Conservation (phyloP, 2,113 vertebrate species). For the Oceanites oceanicus region DNA sequence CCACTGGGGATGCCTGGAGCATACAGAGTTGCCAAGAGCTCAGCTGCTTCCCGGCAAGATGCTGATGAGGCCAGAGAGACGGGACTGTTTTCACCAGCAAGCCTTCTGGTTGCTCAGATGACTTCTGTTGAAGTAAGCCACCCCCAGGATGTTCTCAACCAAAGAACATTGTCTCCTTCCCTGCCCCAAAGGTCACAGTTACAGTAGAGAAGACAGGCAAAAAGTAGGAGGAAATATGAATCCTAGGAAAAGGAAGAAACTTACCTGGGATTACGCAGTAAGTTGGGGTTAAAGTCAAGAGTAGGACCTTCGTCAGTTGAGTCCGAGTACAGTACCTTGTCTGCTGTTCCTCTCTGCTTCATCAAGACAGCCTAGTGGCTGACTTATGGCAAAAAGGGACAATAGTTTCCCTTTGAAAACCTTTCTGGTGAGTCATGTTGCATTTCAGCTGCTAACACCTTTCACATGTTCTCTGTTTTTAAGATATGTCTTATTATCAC, state of each 20-base stretch:
- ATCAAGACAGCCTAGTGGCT: not conserved
- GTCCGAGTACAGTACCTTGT: not conserved
- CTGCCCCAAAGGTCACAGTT: not conserved
- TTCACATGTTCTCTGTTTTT: not conserved
- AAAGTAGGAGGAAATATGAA: not conserved
- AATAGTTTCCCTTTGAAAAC: not conserved
- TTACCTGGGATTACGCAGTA: not conserved
- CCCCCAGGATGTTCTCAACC: not conserved
- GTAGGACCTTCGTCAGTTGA: not conserved
- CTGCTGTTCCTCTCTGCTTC: not conserved
- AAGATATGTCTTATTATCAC: not conserved
- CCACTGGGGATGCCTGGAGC: not conserved
- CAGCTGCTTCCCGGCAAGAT: not conserved
- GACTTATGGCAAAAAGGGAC: not conserved
- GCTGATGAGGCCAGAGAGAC: not conserved
- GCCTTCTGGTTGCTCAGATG: not conserved
- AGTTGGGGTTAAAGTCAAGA: not conserved
- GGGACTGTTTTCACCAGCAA: not conserved
- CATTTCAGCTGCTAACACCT: not conserved
- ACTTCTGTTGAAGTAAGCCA: not conserved
- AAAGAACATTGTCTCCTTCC: not conserved
- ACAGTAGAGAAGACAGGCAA: not conserved
- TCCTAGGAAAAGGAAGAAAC: not conserved
- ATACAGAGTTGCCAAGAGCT: not conserved
- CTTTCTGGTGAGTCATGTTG: not conserved